Base-by-base conservation (phyloP, 1,140 invertebrate species). In the Ostrea denselamellosa region DNA sequence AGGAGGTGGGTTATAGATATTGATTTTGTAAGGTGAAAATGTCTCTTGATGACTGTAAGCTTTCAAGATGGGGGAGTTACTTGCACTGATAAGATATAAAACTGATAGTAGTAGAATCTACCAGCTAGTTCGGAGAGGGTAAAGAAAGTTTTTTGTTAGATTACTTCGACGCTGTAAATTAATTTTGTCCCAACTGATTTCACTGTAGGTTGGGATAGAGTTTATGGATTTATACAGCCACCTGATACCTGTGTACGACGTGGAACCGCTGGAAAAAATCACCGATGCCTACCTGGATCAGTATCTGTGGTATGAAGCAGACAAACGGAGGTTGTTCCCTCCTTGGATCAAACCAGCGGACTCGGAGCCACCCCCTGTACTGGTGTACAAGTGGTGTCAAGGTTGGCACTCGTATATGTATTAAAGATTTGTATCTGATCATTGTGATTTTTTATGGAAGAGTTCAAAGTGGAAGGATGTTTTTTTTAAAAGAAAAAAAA, bases 161-260 rank as follows among this genome's bases (percentile, higher is more conserved):
- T 44, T 44, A 5, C 34, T 2, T n/a, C n/a, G n/a, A n/a, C n/a
- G n/a, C 5, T 44, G 2, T 5, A 44, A 2, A 2, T 44, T 44
- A 44, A 44, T 44, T 44, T 44, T 44, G 34, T 44, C 34, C 1
- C 34, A 44, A 44, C 5, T 44, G 34, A 44, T 44, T 44, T 44
- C 34, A 2, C 34, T 62, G 17, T 62, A 97, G 97, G 97, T 98
- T 87, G 98, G 98, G 19, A 99, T 99, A 92, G 99, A 99, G 95
- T 99, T 99, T 94, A 99, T 99, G 99, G 99, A 99, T 94, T 95
- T 99, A 52, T 99, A 99, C 95, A 99, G 98, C 90, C 99, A 99
- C 95, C 94, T 99, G 82, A 98, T 99, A 86, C 99, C 99, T 0
- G 99, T 99, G 0, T 99, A 99, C 94, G 99, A 99, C 93, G 98